Evolutionary conservation across 2,888 invertebrate species (phyloP).

Genomic region (Helobdella robusta): DNA sequence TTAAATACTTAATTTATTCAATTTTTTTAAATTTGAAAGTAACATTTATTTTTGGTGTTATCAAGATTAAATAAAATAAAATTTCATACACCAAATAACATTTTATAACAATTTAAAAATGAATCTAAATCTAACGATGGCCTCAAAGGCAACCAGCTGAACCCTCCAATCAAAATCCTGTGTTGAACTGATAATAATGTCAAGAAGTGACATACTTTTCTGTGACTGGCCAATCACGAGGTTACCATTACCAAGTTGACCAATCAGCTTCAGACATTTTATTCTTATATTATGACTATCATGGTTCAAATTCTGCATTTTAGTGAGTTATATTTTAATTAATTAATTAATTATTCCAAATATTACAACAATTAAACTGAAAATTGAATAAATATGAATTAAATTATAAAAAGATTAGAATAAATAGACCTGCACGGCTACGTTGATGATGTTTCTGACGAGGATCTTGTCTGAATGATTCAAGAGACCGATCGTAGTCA

Average conservation of each 20-base stretch:
- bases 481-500: background rate
- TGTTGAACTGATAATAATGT: constrained; percentile 73
- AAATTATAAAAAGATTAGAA: background rate
- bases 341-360: background rate
- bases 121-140: constrained; percentile 58
- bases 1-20: constrained; percentile 14
- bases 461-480: background rate
- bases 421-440: background rate
- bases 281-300: constrained; percentile 66
- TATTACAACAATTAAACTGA: background rate
- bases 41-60: no score
- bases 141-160: constrained; percentile 74
- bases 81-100: no score
- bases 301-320: constrained; percentile 39
- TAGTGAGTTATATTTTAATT: background rate
- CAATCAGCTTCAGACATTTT: constrained; percentile 68
- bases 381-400: background rate
- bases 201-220: constrained; percentile 53
- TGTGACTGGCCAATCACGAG: constrained; percentile 53
- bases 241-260: constrained; percentile 52
- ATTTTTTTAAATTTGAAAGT: no score
- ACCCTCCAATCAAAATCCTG: constrained; percentile 80
- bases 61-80: no score
- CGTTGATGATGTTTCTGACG: background rate
- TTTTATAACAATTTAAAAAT: constrained; percentile 8